Base-by-base conservation (phyloP, 2,888 invertebrate species). In the Nebria brevicollis region DNA sequence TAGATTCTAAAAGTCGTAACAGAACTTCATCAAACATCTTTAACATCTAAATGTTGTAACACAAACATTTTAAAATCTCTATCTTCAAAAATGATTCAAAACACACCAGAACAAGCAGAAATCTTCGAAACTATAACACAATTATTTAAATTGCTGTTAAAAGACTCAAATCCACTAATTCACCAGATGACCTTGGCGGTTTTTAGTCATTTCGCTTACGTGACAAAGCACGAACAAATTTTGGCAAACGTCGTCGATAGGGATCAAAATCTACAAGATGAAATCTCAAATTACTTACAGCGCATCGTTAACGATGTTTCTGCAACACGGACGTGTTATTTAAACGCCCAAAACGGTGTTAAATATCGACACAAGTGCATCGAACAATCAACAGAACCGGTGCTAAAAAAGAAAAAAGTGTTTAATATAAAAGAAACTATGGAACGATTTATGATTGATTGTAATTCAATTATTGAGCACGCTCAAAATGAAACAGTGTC, bases 131-230 rank as follows among this genome's bases (percentile, higher is more conserved):
- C 10, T 43, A 78, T 78, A n/a, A 15, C 78, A 20, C 64, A 34
- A 41, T 15, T 74, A 20, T 78, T 78, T 42, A 65, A 68, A 25
- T 25, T 34, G 15, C 65, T 78, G 7, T 25, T 78, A 20, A 78
- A 78, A 65, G 74, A 73, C 25, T 43, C 42, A 6, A 78, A 78
- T 74, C 74, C 74, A 41, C 8, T 78, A 73, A 66, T 78, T 13
- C 73, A 73, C 43, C 78, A 78, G 15, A 20, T 66, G 25, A 66
- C 78, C 5, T n/a, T 78, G 11, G 78, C 72, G 65, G 7, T 65
- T 1, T 78, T 74, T n/a, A 78, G 66, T 11, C 42, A 74, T 74
- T 78, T 78, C 74, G 78, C 78, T n/a, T 42, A 66, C 34, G 15
- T 73, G 6, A 78, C 78, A 0, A n/a, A 8, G 8, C 78, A 78